These are phyloP conservation scores for Poecile atricapillus DNA, from an alignment of 2,113 vertebrate species.

Conservation along the genomic window DNA sequence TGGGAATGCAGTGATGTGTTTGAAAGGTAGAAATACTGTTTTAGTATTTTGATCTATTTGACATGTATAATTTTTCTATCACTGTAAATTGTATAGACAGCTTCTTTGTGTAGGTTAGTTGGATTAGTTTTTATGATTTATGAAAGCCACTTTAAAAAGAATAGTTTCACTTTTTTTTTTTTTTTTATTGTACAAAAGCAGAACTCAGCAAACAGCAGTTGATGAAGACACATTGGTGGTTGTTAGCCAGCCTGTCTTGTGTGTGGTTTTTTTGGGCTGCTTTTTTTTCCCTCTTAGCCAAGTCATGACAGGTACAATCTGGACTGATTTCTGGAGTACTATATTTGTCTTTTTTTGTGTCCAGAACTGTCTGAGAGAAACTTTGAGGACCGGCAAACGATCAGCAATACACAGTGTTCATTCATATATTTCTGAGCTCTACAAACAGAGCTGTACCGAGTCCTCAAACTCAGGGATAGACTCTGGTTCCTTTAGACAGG, in stretches of 20 bases:
- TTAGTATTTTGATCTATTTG: conserved; percentile 45
- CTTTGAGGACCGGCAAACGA: neutral
- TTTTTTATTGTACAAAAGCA: neutral
- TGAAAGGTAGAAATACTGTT: conserved; percentile 53
- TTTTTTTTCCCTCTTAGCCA: conserved; percentile 38
- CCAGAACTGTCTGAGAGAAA: neutral
- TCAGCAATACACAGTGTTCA: neutral
- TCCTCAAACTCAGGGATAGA: neutral
- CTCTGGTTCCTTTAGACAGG: neutral
- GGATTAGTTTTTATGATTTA: conserved; percentile 62
- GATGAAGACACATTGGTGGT: conserved; percentile 29
- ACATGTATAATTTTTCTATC: conserved; percentile 36
- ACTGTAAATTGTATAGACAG: conserved; percentile 37
- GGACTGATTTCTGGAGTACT: conserved; percentile 28
- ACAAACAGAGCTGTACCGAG: neutral
- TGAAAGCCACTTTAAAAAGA: conserved; percentile 34
- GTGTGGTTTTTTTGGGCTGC: neutral
- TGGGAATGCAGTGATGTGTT: conserved; percentile 13
- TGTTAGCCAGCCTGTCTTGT: conserved; percentile 38
- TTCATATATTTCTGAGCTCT: neutral
- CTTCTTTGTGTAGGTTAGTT: conserved; percentile 50
- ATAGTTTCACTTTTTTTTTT: neutral
- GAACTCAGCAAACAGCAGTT: conserved; percentile 1
- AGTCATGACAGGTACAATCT: conserved; percentile 56
- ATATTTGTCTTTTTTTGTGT: conserved; percentile 40